phyloP scores from a whole-genome alignment of 2,113 vertebrate genomes.

The Lophura nycthemera region DNA sequence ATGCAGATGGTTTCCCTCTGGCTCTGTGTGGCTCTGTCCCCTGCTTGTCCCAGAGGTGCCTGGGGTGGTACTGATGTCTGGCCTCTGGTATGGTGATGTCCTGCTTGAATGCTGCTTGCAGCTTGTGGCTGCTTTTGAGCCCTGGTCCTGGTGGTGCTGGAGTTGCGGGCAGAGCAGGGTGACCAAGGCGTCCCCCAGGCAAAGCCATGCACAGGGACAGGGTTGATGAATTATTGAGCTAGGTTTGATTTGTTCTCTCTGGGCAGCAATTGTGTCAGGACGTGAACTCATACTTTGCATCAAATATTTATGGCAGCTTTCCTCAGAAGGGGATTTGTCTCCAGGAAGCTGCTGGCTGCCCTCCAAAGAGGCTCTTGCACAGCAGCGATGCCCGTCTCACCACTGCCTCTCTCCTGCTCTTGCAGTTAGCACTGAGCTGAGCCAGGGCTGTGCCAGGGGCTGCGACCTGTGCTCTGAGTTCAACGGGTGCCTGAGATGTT shows the following conservation, averaged over 20 bases:
- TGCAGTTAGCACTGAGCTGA: conserved; percentile 91
- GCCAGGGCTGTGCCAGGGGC: conserved; percentile 91
- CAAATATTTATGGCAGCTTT: neutral
- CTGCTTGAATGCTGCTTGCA: neutral
- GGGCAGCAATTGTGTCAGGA: neutral
- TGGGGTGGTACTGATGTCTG: neutral
- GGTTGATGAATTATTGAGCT: neutral
- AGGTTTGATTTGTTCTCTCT: neutral
- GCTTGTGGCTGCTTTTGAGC: neutral
- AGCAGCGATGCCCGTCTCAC: neutral
- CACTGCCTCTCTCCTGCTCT: neutral
- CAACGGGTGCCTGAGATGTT: conserved; percentile 96
- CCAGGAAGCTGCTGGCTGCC: neutral
- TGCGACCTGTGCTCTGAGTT: conserved; percentile 96
- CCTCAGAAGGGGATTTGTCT: neutral
- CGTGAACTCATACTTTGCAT: neutral
- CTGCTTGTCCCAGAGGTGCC: accelerated
- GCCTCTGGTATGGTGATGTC: neutral
- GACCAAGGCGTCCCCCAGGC: neutral
- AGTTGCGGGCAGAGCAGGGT: neutral
- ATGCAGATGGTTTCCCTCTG: accelerated
- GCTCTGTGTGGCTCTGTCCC: accelerated
- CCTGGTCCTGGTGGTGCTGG: neutral
- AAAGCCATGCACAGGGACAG: neutral
- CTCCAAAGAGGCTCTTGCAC: neutral